Evolutionary conservation across 2,113 vertebrate species (phyloP), one percentile per base, ranked within the genome.

Genomic region (Empidonax traillii): DNA sequence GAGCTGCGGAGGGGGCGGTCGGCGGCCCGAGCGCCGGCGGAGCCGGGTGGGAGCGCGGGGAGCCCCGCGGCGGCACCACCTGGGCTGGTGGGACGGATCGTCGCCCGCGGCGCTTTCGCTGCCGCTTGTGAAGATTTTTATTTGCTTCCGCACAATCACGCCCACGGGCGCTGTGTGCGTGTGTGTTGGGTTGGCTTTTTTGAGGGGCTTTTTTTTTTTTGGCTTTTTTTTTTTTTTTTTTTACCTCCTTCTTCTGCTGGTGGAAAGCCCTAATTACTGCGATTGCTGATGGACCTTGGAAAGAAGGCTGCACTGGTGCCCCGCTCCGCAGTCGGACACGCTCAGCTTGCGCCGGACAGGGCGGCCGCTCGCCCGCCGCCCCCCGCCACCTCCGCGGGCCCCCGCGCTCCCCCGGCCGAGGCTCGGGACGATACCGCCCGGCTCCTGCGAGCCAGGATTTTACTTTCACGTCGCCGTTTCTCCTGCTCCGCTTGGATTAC

Each of bases 241-340:
- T 59, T 44, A 0, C 35, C 31, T 46, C 37, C 65, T 92, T 39
- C 65, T 96, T 94, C 96, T 98, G 97, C 96, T 93, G 96, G 97
- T 97, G 97, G 97, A 97, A 97, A 97, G 93, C 96, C 97, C 97
- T 97, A 97, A 97, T 97, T 97, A 96, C 97, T 97, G 90, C 91
- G 96, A 97, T 96, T 94, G 97, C 98, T 98, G 98, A 97, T 98
- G 98, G 98, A 98, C 98, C 97, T 98, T 98, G 97, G 97, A 95
- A 94, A 96, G 96, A 94, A 94, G 69, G 85, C 92, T 96, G 71
- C 86, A 94, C 91, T 88, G 97, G 92, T 95, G 97, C 79, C 95
- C 96, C 90, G 86, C 91, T 78, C 97, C 96, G 93, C 94, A 95
- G 95, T 94, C 89, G 96, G 97, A 96, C 95, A 93, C 95, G 93